Evolutionary conservation across 2,113 vertebrate genomes (phyloP).

Genomic region (Nothoprocta perdicaria): DNA sequence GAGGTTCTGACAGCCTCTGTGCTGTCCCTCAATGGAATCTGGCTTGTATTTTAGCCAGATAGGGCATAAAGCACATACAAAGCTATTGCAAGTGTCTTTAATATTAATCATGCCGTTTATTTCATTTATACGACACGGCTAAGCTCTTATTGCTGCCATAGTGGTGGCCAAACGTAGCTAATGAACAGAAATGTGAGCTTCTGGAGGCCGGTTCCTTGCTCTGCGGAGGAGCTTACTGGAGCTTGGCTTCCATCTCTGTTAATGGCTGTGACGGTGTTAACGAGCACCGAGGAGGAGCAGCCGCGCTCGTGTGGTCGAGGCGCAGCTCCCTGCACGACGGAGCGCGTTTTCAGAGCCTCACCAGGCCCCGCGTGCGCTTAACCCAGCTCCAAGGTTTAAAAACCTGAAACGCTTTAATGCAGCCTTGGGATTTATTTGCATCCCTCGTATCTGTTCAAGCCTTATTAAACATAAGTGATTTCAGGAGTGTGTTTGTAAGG

Average conservation of each 20-base stretch:
- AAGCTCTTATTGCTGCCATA: not conserved
- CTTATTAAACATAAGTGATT: not conserved
- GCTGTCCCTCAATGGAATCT: not conserved
- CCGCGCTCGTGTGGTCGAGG: not conserved
- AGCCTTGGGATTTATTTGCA: not conserved
- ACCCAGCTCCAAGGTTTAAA: not conserved
- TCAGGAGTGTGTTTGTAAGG: not conserved
- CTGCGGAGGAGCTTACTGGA: not conserved
- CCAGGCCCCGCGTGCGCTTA: not conserved
- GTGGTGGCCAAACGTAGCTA: not conserved
- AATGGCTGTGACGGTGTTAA: not conserved
- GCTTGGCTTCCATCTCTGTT: not conserved
- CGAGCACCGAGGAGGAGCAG: not conserved
- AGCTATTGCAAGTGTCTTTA: not conserved
- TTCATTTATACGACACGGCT: not conserved
- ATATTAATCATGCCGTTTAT: not conserved
- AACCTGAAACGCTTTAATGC: not conserved
- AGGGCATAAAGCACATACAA: not conserved
- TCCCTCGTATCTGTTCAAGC: not conserved
- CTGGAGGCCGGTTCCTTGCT: not conserved
- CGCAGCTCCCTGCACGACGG: not conserved
- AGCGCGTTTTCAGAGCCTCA: not conserved
- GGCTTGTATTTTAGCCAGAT: fast-evolving
- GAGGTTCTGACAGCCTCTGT: not conserved
- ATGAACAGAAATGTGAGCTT: not conserved